These are phyloP conservation scores for Pachymerium ferrugineum DNA, from an alignment of 2,888 invertebrate species.

Conservation along the genomic window DNA sequence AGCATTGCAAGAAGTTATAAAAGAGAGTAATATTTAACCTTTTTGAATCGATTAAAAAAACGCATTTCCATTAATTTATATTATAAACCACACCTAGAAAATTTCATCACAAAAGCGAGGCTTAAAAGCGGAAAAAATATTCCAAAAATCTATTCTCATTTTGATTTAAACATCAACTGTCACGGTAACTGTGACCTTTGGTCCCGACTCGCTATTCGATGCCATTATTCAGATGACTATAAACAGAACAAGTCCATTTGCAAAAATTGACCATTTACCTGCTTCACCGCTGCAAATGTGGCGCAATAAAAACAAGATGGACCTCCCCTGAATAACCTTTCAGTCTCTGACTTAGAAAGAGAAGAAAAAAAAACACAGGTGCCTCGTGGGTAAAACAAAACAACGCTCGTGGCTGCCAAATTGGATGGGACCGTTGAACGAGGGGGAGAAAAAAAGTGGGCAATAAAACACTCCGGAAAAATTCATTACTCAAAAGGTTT, in stretches of 20 bases:
- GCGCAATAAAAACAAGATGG: constrained; percentile 20
- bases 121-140: no score
- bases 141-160: no score
- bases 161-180: constrained; percentile 16
- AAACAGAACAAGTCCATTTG: constrained; percentile 25
- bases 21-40: no score
- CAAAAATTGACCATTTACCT: constrained; percentile 27
- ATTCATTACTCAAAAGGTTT: constrained; percentile 27
- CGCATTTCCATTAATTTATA: no score
- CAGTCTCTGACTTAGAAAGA: background rate
- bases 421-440: constrained; percentile 16
- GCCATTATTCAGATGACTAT: constrained; percentile 1
- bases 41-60: no score
- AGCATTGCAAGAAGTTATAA: no score
- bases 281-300: constrained; percentile 2
- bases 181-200: background rate
- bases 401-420: constrained; percentile 19
- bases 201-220: background rate
- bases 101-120: no score
- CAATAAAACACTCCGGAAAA: constrained; percentile 17
- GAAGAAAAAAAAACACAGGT: background rate
- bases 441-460: background rate
- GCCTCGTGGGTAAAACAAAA: constrained; percentile 25
- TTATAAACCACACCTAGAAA: no score
- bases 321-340: constrained; percentile 21